Percentiles rank a stretch among this genome's conserved stretches.
phyloP scores from a whole-genome alignment of 1,140 invertebrate species.

The Calephelis nemesis region DNA sequence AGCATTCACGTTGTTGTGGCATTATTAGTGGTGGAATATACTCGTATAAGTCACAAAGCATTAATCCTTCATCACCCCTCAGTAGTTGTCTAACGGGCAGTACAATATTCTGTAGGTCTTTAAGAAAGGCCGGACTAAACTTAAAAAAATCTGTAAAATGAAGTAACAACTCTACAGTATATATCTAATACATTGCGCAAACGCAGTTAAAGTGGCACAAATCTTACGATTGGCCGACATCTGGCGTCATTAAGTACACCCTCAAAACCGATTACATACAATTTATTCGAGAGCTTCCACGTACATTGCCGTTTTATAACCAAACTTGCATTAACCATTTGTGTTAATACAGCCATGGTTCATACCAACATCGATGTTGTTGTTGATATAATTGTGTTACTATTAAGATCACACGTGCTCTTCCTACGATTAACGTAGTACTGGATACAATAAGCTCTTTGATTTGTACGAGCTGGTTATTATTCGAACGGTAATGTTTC shows the following conservation, averaged over 20 bases:
- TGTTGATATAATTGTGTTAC: slow-evolving; percentile 7
- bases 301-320: background rate
- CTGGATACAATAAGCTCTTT: slow-evolving; percentile 8
- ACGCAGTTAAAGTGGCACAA: slow-evolving; percentile 15
- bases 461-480: slow-evolving; percentile 9
- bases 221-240: slow-evolving; percentile 17
- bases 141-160: background rate
- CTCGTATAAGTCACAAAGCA: no score
- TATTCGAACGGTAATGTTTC: slow-evolving; percentile 16
- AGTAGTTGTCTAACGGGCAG: no score
- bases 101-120: no score
- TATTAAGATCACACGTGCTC: slow-evolving; percentile 18
- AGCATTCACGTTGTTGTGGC: no score
- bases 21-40: no score
- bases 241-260: slow-evolving; percentile 15
- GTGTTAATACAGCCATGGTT: background rate
- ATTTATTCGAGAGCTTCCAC: background rate
- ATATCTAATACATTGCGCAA: background rate
- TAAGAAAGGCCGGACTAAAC: no score
- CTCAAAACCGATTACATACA: background rate
- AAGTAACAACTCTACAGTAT: background rate
- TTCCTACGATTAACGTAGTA: slow-evolving; percentile 14
- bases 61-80: no score
- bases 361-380: background rate
- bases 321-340: background rate